Conservation (phyloP, 2,888 invertebrate genomes). For the Andrena hattorfiana region DNA sequence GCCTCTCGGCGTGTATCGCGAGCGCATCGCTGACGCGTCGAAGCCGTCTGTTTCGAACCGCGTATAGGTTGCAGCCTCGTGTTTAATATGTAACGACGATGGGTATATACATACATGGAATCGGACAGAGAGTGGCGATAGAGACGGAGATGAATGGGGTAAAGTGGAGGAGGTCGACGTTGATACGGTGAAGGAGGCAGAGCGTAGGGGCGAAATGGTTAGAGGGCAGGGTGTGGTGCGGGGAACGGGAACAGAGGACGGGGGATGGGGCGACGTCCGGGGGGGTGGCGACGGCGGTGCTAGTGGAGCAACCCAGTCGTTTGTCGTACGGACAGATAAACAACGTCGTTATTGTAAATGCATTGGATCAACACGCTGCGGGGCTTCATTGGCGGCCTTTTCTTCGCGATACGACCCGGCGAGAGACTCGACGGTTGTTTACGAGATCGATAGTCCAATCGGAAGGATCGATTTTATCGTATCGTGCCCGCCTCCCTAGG, state of each 20-base stretch:
- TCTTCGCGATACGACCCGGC: slow-evolving; percentile 70
- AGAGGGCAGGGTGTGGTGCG: not conserved
- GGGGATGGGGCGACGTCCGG: slow-evolving; percentile 13
- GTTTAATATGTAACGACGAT: slow-evolving; percentile 69
- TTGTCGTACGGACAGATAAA: slow-evolving; percentile 76
- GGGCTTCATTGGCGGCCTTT: slow-evolving; percentile 75
- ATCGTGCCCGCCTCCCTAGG: slow-evolving; percentile 65
- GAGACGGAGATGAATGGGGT: slow-evolving; percentile 70
- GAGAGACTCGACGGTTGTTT: slow-evolving; percentile 62
- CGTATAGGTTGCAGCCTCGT: slow-evolving; percentile 39
- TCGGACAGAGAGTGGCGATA: slow-evolving; percentile 61
- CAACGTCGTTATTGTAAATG: slow-evolving; percentile 80
- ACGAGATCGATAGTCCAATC: slow-evolving; percentile 73
- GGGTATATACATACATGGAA: slow-evolving; percentile 60
- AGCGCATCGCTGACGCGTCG: slow-evolving; percentile 34
- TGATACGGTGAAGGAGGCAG: slow-evolving; percentile 64
- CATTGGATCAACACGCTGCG: slow-evolving; percentile 76
- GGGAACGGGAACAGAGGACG: slow-evolving; percentile 33
- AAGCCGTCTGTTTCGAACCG: slow-evolving; percentile 39
- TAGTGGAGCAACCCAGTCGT: slow-evolving; percentile 71
- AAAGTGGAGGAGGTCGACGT: slow-evolving; percentile 67
- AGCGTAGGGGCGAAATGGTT: slow-evolving; percentile 17
- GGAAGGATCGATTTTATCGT: slow-evolving; percentile 72
- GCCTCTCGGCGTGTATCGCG: slow-evolving; percentile 16
- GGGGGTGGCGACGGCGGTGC: slow-evolving; percentile 38